Percentiles rank a stretch among this genome's conserved stretches.
Evolutionary conservation across 2,797 vertebrate species (phyloP).

Genomic region (Acanthurus tractus): DNA sequence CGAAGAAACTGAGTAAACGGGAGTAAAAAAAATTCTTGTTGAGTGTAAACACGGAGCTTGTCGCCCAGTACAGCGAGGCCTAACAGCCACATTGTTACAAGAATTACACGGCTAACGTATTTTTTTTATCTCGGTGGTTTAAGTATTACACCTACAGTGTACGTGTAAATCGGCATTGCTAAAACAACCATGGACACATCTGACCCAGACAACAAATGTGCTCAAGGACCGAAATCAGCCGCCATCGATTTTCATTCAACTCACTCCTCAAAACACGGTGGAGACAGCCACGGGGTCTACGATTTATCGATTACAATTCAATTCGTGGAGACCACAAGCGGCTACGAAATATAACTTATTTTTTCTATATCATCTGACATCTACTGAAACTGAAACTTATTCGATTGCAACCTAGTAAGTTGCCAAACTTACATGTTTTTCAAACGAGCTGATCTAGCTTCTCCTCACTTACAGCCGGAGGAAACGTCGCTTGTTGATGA

Average conservation of each 20-base stretch:
- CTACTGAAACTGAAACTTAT: fast-evolving
- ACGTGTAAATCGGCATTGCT: too few species aligned
- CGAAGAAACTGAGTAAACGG: too few species aligned
- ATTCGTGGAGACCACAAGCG: fast-evolving
- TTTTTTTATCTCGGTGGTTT: too few species aligned
- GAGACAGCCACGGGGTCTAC: background rate
- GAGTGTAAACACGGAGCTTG: background rate
- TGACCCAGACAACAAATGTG: background rate
- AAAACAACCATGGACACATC: too few species aligned
- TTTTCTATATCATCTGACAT: fast-evolving
- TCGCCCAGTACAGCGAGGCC: background rate
- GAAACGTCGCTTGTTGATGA: constrained; percentile 68
- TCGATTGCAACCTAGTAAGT: fast-evolving
- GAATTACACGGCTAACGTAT: background rate
- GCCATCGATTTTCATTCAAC: constrained; percentile 68
- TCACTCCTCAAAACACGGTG: constrained; percentile 40
- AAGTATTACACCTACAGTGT: too few species aligned
- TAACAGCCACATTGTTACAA: background rate
- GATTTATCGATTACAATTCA: background rate
- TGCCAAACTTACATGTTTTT: constrained; percentile 73
- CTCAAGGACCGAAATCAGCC: constrained; percentile 17
- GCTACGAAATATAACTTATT: fast-evolving
- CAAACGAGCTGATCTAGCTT: constrained; percentile 1
- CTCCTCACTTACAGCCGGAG: constrained; percentile 29
- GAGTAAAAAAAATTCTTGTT: background rate